Base-by-base conservation (phyloP, 2,888 invertebrate genomes). In the Selenia dentaria region DNA sequence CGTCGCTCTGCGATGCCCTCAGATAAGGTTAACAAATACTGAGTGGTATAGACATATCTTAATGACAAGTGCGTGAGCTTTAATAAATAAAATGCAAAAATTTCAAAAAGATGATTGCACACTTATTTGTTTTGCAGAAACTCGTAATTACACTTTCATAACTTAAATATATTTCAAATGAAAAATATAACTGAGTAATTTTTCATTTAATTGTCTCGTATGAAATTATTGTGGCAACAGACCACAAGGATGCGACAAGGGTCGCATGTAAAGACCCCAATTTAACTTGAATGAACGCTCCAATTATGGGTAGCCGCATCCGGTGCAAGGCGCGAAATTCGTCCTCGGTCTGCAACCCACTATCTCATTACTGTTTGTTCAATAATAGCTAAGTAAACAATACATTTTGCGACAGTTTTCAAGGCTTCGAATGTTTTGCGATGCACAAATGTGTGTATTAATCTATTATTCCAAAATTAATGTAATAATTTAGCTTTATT, bases 21-120 rank as follows among this genome's bases (percentile, higher is more conserved):
- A 66, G 83, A 83, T 85, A 83, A 81, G 75, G 71, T 68, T 70
- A 78, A 82, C 79, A 83, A 82, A 82, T 79, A 81, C 73, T 70
- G 70, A 74, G 69, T 69, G 67, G 41, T 45, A 48, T 47, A 35
- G 41, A 72, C 65, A 64, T 67, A 66, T 66, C 66, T 65, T 66
- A 68, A 64, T 64, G 63, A 64, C 62, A 64, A 64, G 63, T 53
- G 54, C 57, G 62, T 61, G 51, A 68, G 63, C 61, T 66, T 70
- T 62, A n/a, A 43, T 54, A 59, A 58, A 47, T 55, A 59, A 48
- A 54, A 57, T 37, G 47, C 32, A 38, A 27, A 10, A 10, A 24
- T 36, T 33, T 47, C 48, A 42, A 39, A 51, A 53, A 46, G 40
- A 22, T 36, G 37, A 49, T 38, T 10, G 25, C 26, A 14, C 24